Conservation (phyloP, 1,140 invertebrate species). For the Drosophila equinoxialis region DNA sequence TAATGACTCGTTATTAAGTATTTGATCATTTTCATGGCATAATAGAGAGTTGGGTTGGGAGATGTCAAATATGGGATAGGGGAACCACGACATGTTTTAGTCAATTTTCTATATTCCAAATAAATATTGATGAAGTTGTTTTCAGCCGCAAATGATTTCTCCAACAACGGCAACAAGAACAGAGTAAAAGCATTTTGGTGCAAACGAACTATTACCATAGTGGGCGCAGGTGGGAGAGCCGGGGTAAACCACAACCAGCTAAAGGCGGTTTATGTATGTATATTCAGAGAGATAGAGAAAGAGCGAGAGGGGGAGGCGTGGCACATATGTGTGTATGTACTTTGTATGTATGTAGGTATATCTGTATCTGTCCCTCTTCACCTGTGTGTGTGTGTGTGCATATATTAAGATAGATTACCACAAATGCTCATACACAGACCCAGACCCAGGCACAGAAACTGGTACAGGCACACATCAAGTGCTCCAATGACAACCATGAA, state of each 20-base stretch:
- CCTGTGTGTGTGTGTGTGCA: slow-evolving; percentile 44
- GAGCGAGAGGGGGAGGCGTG: background rate
- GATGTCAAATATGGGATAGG: no score
- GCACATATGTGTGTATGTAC: background rate
- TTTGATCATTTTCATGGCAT: background rate
- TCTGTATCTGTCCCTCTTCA: background rate
- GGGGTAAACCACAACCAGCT: background rate
- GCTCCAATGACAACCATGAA: slow-evolving; percentile 66
- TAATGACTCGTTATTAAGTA: slow-evolving; percentile 9
- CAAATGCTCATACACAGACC: slow-evolving; percentile 31
- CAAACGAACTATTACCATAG: slow-evolving; percentile 1
- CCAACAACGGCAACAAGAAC: background rate
- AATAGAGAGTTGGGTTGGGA: background rate
- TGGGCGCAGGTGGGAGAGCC: background rate
- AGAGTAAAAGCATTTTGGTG: slow-evolving; percentile 3
- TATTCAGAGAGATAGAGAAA: no score
- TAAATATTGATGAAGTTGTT: slow-evolving; percentile 13
- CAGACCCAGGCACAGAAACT: background rate
- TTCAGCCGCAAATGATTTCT: slow-evolving; percentile 20
- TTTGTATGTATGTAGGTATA: background rate
- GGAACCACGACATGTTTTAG: background rate
- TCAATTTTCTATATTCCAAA: slow-evolving; percentile 3
- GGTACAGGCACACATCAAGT: slow-evolving; percentile 39
- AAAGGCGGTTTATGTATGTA: background rate
- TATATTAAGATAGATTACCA: slow-evolving; percentile 78